Evolutionary conservation across 1,140 invertebrate genomes (phyloP).

Genomic region (Drosophila nebulosa): DNA sequence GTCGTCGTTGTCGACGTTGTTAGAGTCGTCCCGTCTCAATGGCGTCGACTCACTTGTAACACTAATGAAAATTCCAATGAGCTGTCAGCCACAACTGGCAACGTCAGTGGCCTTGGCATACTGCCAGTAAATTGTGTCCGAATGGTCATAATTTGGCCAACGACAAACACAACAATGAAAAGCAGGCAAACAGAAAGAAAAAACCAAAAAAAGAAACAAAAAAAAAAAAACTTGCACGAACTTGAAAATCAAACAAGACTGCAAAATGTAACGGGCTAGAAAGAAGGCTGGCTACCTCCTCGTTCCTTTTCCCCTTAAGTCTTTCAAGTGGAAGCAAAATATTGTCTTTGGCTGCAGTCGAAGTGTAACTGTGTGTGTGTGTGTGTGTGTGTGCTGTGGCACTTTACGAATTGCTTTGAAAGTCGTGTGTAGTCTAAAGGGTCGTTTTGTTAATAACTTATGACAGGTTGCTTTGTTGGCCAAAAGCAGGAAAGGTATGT

Average conservation of each 20-base stretch:
- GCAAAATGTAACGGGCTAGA: conserved; percentile 44
- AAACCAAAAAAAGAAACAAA: conserved; percentile 35
- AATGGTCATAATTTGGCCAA: conserved; percentile 67
- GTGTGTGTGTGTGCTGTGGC: conserved; percentile 27
- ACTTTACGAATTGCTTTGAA: conserved; percentile 64
- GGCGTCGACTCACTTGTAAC: conserved; percentile 66
- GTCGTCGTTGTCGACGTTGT: conserved; percentile 12
- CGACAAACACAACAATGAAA: conserved; percentile 5
- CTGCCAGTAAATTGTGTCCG: conserved; percentile 68
- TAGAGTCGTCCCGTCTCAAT: conserved; percentile 54
- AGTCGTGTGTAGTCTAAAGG: conserved; percentile 48
- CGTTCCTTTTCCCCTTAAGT: neutral
- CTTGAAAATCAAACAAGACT: conserved; percentile 53
- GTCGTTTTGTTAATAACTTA: conserved; percentile 74
- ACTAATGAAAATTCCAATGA: conserved; percentile 75
- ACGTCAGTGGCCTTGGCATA: conserved; percentile 60
- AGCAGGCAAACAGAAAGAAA: neutral
- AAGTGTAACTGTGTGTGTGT: neutral
- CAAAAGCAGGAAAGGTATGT: conserved; percentile 27
- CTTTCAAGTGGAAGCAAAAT: conserved; percentile 20
- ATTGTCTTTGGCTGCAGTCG: conserved; percentile 45
- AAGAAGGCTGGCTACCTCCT: conserved; percentile 3
- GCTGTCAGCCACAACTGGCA: conserved; percentile 50
- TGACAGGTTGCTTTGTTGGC: conserved; percentile 48
- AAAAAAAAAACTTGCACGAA: conserved; percentile 50